A percentile compares a stretch with the other conserved stretches of the same genome.
Conservation (phyloP, 2,888 invertebrate species). For the Spicauda simplicius region DNA sequence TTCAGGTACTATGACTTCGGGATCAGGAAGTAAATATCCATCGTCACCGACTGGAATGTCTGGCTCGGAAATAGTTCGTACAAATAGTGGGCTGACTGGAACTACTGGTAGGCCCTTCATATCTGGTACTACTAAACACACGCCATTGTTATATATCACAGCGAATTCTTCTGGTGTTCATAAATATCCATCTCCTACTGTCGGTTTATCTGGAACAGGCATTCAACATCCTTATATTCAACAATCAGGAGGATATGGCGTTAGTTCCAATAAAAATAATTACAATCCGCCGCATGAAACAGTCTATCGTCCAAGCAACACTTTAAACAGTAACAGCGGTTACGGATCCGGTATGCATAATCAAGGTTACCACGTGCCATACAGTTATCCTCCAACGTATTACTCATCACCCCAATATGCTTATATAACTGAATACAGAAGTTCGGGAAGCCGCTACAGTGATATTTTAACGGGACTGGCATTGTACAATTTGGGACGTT, state of each 20-base stretch:
- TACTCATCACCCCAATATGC: conserved; percentile 68
- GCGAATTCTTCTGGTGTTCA: no score
- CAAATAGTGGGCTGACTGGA: no score
- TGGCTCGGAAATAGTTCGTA: conserved; percentile 27
- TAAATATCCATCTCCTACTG: no score
- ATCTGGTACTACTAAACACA: no score
- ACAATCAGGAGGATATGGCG: no score
- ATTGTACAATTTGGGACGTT: conserved; percentile 73
- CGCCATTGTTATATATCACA: no score
- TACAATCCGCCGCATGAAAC: no score
- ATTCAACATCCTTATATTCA: not conserved
- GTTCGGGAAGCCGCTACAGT: conserved; percentile 69
- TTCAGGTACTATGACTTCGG: conserved; percentile 23
- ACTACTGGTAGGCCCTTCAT: no score
- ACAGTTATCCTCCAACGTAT: conserved; percentile 50
- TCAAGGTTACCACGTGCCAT: conserved; percentile 38
- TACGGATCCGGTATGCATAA: conserved; percentile 38
- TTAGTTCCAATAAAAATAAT: no score
- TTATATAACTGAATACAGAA: conserved; percentile 69
- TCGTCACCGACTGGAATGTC: conserved; percentile 47
- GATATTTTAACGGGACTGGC: conserved; percentile 71
- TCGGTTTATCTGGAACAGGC: not conserved
- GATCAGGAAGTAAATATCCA: conserved; percentile 41
- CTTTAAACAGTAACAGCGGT: conserved; percentile 40
- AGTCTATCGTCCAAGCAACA: conserved; percentile 32